Evolutionary conservation across 2,113 vertebrate species (phyloP).

Genomic region (Lonchura striata): DNA sequence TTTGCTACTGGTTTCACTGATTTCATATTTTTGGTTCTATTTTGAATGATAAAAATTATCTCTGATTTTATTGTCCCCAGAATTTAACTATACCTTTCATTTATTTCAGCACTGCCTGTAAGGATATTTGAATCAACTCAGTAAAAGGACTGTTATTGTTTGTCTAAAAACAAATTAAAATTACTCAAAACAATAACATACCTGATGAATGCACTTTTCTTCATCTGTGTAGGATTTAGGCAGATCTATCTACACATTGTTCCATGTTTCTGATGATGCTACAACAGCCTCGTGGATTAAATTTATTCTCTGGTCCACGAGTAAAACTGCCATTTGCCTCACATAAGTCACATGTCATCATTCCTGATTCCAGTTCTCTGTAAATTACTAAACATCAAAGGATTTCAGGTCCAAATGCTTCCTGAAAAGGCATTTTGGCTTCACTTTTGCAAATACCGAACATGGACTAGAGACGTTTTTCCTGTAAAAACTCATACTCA

Average conservation of each 20-base stretch:
- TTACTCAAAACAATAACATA: accelerated
- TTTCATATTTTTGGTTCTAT: not conserved
- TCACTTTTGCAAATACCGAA: not conserved
- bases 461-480: not conserved
- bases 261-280: not conserved
- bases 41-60: not conserved
- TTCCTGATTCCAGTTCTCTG: not conserved
- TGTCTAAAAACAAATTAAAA: not conserved
- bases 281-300: not conserved
- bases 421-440: not conserved
- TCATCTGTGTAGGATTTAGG: not conserved
- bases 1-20: not conserved
- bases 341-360: not conserved
- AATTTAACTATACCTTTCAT: not conserved
- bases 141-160: not conserved
- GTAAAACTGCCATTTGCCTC: not conserved
- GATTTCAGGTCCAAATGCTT: not conserved
- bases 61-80: not conserved
- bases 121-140: not conserved
- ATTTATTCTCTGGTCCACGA: not conserved
- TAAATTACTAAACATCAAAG: not conserved
- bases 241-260: not conserved
- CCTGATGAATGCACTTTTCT: not conserved
- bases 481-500: not conserved
- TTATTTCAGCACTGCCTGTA: not conserved